Conservation (phyloP, 1,140 invertebrate species). For the Hesperophylax magnus region DNA sequence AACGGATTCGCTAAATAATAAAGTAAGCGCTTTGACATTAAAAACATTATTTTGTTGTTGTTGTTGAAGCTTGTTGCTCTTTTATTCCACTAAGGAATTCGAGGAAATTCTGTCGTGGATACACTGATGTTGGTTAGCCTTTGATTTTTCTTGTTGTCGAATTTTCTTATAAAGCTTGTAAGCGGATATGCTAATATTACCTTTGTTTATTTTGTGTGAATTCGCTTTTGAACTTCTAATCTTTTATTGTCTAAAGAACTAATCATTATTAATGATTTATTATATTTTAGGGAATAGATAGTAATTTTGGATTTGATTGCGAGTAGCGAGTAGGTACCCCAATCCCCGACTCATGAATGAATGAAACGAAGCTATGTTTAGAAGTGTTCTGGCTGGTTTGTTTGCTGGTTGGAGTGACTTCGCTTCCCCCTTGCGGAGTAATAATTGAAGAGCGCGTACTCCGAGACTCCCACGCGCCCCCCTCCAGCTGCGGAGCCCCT, state of each 20-base stretch:
- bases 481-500: neutral
- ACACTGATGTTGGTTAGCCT: too few relatives aligned
- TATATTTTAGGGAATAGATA: neutral
- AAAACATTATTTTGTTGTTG: too few relatives aligned
- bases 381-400: neutral
- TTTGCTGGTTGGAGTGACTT: constrained; percentile 9
- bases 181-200: too few relatives aligned
- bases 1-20: neutral
- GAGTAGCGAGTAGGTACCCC: neutral
- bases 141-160: too few relatives aligned
- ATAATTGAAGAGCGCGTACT: constrained; percentile 40
- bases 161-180: too few relatives aligned
- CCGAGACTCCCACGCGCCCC: constrained; percentile 32
- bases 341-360: neutral
- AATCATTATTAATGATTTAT: neutral
- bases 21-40: too few relatives aligned
- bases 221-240: too few relatives aligned
- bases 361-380: constrained; percentile 2
- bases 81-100: too few relatives aligned
- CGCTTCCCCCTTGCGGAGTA: neutral
- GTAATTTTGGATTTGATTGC: neutral
- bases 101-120: too few relatives aligned
- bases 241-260: too few relatives aligned
- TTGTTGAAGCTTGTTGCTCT: too few relatives aligned
- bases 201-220: too few relatives aligned